Evolutionary conservation across 2,888 invertebrate genomes (phyloP).

Genomic region (Xestoiulus laeticollis): DNA sequence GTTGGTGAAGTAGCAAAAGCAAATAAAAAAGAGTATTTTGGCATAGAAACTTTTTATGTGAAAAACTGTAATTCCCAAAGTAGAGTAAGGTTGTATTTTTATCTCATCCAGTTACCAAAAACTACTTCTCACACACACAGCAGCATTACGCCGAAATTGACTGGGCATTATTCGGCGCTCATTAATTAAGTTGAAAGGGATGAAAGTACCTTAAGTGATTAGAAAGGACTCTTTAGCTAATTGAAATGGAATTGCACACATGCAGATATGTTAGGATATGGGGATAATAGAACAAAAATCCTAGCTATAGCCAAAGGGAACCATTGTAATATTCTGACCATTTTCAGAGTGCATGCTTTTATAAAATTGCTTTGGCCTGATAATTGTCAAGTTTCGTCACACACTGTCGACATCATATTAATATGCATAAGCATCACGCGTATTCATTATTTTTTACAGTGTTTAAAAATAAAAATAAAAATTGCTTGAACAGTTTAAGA

Average conservation of each 20-base stretch:
- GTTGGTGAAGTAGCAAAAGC: background rate
- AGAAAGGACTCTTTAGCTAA: slow-evolving; percentile 32
- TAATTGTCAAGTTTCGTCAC: background rate
- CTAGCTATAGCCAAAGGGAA: background rate
- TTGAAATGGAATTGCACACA: slow-evolving; percentile 1
- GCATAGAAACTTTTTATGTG: background rate
- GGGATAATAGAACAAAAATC: background rate
- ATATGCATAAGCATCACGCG: too few relatives aligned
- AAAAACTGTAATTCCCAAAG: background rate
- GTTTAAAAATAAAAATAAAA: too few relatives aligned
- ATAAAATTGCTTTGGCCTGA: background rate
- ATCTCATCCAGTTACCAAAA: background rate
- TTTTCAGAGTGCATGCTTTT: background rate
- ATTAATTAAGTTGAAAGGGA: slow-evolving; percentile 4
- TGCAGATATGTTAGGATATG: background rate
- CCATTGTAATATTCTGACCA: background rate
- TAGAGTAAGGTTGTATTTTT: background rate
- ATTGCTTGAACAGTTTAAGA: too few relatives aligned
- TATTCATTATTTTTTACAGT: too few relatives aligned
- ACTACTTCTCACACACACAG: background rate
- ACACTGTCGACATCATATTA: too few relatives aligned
- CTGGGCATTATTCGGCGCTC: background rate
- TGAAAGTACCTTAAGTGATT: slow-evolving; percentile 38
- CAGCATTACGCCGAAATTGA: background rate
- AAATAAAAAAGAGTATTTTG: background rate